phyloP scores from a whole-genome alignment of 2,797 vertebrate genomes.

The Acomys russatus region DNA sequence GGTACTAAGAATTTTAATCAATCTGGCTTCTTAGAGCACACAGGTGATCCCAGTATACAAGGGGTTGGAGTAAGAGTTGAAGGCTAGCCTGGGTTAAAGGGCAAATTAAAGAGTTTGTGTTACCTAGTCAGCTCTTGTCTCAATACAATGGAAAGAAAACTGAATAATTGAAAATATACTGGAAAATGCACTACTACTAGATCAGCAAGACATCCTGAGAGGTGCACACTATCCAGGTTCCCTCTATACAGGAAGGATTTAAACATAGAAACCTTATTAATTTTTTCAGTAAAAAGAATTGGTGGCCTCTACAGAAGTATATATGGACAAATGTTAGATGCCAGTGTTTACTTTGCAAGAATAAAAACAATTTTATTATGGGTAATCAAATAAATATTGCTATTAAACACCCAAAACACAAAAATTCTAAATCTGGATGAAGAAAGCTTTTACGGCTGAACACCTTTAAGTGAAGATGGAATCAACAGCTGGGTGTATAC shows the following conservation, averaged over 20 bases:
- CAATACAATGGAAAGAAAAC: neutral
- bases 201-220: neutral
- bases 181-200: neutral
- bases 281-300: neutral
- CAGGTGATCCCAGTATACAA: too few species aligned
- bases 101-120: neutral
- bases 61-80: neutral
- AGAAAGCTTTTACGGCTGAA: neutral
- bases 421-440: neutral
- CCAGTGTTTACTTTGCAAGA: neutral
- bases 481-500: neutral
- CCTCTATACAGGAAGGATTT: neutral
- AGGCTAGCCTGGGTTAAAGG: neutral
- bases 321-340: neutral
- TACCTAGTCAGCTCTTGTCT: neutral
- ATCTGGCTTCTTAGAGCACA: neutral
- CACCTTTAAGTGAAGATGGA: neutral
- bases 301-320: neutral
- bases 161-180: neutral
- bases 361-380: neutral
- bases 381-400: neutral
- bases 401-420: conserved; percentile 16
- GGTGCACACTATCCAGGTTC: neutral
- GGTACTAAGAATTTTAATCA: neutral
- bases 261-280: neutral